A percentile compares a stretch with the other conserved stretches of the same genome.
phyloP scores from a whole-genome alignment of 2,113 vertebrate species.

The Tinamus guttatus region DNA sequence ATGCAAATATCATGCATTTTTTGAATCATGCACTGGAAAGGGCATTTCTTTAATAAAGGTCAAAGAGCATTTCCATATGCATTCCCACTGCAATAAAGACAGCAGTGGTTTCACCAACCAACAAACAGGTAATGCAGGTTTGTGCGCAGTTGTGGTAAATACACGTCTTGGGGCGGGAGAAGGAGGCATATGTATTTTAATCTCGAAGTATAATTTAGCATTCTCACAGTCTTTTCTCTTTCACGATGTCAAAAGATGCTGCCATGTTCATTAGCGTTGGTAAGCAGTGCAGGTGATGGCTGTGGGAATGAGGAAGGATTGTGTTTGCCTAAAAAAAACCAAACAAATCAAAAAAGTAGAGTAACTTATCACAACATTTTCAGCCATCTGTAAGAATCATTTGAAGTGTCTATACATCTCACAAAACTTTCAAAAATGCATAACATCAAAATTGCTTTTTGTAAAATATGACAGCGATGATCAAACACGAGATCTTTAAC shows the following conservation, averaged over 20 bases:
- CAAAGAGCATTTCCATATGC: not conserved
- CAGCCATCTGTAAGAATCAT: not conserved
- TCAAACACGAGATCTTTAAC: fast-evolving
- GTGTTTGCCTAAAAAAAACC: constrained; percentile 89
- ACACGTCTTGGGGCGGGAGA: not conserved
- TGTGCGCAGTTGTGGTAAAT: not conserved
- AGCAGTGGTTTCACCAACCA: not conserved
- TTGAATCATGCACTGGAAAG: not conserved
- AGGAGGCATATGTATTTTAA: not conserved
- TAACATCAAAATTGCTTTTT: not conserved
- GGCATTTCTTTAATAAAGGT: not conserved
- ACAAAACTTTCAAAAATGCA: not conserved
- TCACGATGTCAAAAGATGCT: constrained; percentile 95
- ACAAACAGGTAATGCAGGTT: not conserved
- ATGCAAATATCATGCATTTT: not conserved
- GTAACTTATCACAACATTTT: not conserved
- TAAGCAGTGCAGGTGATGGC: constrained; percentile 96
- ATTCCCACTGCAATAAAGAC: not conserved
- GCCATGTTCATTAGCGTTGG: constrained; percentile 98
- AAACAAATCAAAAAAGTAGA: not conserved
- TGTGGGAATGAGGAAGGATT: constrained; percentile 97
- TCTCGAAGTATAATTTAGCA: not conserved
- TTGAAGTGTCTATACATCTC: not conserved
- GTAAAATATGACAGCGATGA: not conserved
- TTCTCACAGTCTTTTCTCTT: constrained; percentile 95